These are phyloP conservation scores for Cryptus viduatorius DNA, from an alignment of 2,888 invertebrate species.

Conservation along the genomic window DNA sequence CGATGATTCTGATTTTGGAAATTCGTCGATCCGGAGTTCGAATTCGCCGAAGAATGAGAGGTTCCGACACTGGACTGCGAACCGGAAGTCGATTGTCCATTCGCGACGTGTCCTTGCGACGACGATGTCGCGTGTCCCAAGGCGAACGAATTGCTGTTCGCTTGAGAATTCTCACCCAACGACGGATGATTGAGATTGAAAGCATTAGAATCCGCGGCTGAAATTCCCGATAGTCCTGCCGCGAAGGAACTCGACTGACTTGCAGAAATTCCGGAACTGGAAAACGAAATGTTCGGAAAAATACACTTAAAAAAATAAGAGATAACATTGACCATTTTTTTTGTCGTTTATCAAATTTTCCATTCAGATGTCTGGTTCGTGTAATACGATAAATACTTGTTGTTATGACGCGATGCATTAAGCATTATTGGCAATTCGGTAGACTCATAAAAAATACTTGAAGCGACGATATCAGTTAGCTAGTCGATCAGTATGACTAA, in stretches of 20 bases:
- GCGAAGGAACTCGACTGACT: constrained; percentile 79
- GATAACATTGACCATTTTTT: not conserved
- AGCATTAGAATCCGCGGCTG: constrained; percentile 76
- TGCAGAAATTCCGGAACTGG: constrained; percentile 74
- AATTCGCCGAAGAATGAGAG: constrained; percentile 71
- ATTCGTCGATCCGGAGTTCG: constrained; percentile 63
- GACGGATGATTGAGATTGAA: constrained; percentile 76
- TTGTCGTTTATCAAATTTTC: not conserved
- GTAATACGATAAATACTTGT: not conserved
- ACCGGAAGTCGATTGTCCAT: constrained; percentile 76
- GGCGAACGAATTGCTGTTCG: constrained; percentile 75
- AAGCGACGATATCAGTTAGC: not conserved
- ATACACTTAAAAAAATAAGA: constrained; percentile 8
- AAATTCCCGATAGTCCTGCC: constrained; percentile 77
- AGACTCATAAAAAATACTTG: constrained; percentile 23
- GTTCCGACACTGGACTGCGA: constrained; percentile 77
- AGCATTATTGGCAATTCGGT: not conserved
- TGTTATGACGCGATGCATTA: constrained; percentile 7
- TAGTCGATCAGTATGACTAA: constrained; percentile 27
- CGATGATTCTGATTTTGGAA: constrained; percentile 56
- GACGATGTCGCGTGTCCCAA: constrained; percentile 77
- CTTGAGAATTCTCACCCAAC: constrained; percentile 73
- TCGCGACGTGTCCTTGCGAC: constrained; percentile 77
- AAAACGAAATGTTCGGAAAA: constrained; percentile 4
- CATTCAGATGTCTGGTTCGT: not conserved